Evolutionary conservation across 2,888 invertebrate genomes (phyloP).

Genomic region (Parnassius smintheus): DNA sequence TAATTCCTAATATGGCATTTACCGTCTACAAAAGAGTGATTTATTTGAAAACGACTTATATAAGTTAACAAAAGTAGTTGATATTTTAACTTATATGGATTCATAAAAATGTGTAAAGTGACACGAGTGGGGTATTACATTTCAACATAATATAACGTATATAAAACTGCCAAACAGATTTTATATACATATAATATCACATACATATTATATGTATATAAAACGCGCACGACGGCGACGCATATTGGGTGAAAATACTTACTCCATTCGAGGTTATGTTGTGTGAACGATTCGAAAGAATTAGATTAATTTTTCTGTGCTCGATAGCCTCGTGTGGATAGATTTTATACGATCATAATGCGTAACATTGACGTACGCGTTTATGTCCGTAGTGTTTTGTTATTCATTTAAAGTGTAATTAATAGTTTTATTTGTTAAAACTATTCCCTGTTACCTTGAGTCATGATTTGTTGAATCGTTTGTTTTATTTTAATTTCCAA

Average conservation of each 20-base stretch:
- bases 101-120: slow-evolving; percentile 40
- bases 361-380: slow-evolving; percentile 34
- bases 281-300: slow-evolving; percentile 9
- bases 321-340: slow-evolving; percentile 42
- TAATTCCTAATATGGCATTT: slow-evolving; percentile 80
- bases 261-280: slow-evolving; percentile 46
- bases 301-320: slow-evolving; percentile 28
- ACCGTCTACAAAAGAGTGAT: slow-evolving; percentile 76
- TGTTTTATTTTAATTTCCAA: slow-evolving; percentile 77
- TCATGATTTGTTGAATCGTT: slow-evolving; percentile 79
- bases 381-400: slow-evolving; percentile 48
- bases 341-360: slow-evolving; percentile 24
- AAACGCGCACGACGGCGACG: too few species aligned
- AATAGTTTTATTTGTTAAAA: slow-evolving; percentile 76
- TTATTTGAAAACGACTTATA: slow-evolving; percentile 67
- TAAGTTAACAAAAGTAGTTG: slow-evolving; percentile 65
- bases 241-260: slow-evolving; percentile 54
- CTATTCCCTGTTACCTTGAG: slow-evolving; percentile 78
- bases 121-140: slow-evolving; percentile 36
- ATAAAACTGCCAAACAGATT: slow-evolving; percentile 66
- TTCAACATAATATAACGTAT: slow-evolving; percentile 47
- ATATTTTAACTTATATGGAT: slow-evolving; percentile 66
- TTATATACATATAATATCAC: slow-evolving; percentile 39
- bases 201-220: too few species aligned
- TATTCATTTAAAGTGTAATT: slow-evolving; percentile 67